A percentile compares a stretch with the other conserved stretches of the same genome.
Evolutionary conservation across 2,888 invertebrate genomes (phyloP).

Genomic region (Nebria brevicollis): DNA sequence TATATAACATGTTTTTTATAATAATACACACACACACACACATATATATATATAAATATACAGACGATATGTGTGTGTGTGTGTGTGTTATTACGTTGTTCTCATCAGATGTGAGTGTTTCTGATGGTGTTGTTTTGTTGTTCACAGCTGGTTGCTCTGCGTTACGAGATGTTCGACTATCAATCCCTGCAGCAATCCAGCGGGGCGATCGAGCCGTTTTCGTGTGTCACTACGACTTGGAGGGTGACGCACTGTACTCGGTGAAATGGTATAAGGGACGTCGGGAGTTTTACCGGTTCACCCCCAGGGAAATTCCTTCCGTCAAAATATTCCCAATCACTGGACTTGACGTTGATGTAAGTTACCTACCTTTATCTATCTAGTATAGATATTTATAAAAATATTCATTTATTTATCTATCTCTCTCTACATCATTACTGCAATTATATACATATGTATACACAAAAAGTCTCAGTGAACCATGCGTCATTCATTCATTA

Average conservation of each 20-base stretch:
- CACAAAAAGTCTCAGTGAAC: too few relatives aligned
- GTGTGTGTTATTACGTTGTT: not conserved
- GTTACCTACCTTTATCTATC: not conserved
- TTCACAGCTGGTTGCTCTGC: slow-evolving; percentile 50
- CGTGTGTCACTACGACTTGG: slow-evolving; percentile 72
- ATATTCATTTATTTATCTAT: too few relatives aligned
- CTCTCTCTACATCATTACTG: too few relatives aligned
- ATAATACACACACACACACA: too few relatives aligned
- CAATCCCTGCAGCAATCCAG: slow-evolving; percentile 73
- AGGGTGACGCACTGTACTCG: slow-evolving; percentile 73
- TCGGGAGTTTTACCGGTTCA: slow-evolving; percentile 71
- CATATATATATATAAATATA: too few relatives aligned
- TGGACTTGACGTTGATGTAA: slow-evolving; percentile 72
- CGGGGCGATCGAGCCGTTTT: slow-evolving; percentile 72
- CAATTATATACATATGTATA: too few relatives aligned
- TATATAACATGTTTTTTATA: too few relatives aligned
- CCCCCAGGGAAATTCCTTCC: slow-evolving; percentile 72
- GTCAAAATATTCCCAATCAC: slow-evolving; percentile 72
- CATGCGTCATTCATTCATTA: too few relatives aligned
- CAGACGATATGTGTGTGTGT: not conserved
- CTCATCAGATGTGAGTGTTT: not conserved
- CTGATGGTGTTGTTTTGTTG: not conserved
- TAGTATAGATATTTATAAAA: not conserved
- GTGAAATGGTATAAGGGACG: slow-evolving; percentile 77
- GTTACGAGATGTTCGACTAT: slow-evolving; percentile 73